These are phyloP conservation scores for Conus betulinus DNA, from an alignment of 1,140 invertebrate genomes.

Conservation along the genomic window DNA sequence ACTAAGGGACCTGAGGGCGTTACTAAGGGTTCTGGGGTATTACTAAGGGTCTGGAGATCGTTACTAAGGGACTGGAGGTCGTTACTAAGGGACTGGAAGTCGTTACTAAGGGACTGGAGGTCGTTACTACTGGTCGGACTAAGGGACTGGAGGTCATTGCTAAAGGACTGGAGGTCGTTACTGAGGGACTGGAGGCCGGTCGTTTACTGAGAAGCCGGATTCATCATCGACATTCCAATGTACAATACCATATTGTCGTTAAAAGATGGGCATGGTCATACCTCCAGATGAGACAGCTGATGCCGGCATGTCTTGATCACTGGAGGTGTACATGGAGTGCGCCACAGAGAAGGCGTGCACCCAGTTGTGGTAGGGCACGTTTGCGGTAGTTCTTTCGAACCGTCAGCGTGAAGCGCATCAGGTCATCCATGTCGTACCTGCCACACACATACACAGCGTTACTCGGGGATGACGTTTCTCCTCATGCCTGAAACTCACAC, in stretches of 20 bases:
- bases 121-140: too few relatives aligned
- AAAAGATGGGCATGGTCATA: slow-evolving; percentile 53
- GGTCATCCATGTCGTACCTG: slow-evolving; percentile 77
- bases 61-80: too few relatives aligned
- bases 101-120: too few relatives aligned
- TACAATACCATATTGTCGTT: background rate
- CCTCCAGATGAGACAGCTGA: slow-evolving; percentile 81
- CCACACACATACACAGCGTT: background rate
- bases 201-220: too few relatives aligned
- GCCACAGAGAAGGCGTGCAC: slow-evolving; percentile 89
- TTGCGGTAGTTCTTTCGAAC: slow-evolving; percentile 89
- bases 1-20: too few relatives aligned
- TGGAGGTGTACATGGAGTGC: slow-evolving; percentile 87
- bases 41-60: too few relatives aligned
- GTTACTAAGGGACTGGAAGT: too few relatives aligned
- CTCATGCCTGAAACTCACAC: too few relatives aligned
- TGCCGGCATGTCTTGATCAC: slow-evolving; percentile 81
- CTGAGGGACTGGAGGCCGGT: too few relatives aligned
- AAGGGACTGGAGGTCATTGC: too few relatives aligned
- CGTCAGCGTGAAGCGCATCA: slow-evolving; percentile 86
- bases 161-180: too few relatives aligned
- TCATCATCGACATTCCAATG: background rate
- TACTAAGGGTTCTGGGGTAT: too few relatives aligned
- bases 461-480: background rate
- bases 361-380: slow-evolving; percentile 90